phyloP scores from a whole-genome alignment of 2,797 vertebrate species.

The Gephyroberyx darwinii region DNA sequence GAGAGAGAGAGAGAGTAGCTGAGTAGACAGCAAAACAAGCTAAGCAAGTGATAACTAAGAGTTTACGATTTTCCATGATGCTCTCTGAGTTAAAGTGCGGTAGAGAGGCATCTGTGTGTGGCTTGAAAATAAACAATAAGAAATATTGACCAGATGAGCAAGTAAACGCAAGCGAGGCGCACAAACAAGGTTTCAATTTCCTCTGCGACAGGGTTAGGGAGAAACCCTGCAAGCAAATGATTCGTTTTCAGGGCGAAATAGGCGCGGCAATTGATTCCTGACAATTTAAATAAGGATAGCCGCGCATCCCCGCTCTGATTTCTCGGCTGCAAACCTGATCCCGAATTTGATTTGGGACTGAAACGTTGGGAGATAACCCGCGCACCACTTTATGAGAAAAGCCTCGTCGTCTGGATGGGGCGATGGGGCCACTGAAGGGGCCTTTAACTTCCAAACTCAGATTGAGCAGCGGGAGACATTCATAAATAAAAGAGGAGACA shows the following conservation, averaged over 20 bases:
- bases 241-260: slow-evolving; percentile 35
- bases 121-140: slow-evolving; percentile 16
- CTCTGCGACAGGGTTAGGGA: not conserved
- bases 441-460: slow-evolving; percentile 51
- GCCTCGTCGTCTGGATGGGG: slow-evolving; percentile 36
- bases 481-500: slow-evolving; percentile 26
- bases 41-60: too few relatives aligned
- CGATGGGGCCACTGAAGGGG: slow-evolving; percentile 25
- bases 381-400: slow-evolving; percentile 23
- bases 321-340: slow-evolving; percentile 18
- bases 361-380: slow-evolving; percentile 16
- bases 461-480: slow-evolving; percentile 33
- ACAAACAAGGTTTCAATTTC: slow-evolving; percentile 25
- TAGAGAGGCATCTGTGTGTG: not conserved
- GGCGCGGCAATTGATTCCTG: slow-evolving; percentile 27
- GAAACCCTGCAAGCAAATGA: slow-evolving; percentile 28
- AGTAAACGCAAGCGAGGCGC: not conserved
- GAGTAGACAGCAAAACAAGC: too few relatives aligned
- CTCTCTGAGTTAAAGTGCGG: not conserved
- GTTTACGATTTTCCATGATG: not conserved
- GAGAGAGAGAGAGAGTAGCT: too few relatives aligned
- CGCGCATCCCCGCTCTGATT: slow-evolving; percentile 12
- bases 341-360: slow-evolving; percentile 42
- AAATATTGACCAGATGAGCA: not conserved
- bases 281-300: slow-evolving; percentile 30